phyloP scores from a whole-genome alignment of 2,113 vertebrate species.

The Dendropsophus ebraccatus region DNA sequence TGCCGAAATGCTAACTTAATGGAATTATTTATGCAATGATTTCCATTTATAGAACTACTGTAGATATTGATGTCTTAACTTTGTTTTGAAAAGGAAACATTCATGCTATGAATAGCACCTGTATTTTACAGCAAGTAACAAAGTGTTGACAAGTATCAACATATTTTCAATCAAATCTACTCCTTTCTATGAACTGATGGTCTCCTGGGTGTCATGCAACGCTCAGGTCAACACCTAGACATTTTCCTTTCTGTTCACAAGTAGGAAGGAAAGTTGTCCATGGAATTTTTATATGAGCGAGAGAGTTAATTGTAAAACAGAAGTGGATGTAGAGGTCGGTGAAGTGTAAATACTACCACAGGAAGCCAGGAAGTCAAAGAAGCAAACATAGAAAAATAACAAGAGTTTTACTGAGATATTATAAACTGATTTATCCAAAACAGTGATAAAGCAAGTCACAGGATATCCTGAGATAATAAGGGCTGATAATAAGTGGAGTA shows the following conservation, averaged over 20 bases:
- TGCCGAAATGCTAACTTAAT: background rate
- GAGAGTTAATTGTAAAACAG: constrained; percentile 17
- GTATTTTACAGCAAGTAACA: constrained; percentile 15
- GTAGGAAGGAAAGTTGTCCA: constrained; percentile 64
- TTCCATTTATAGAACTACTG: background rate
- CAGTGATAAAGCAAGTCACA: constrained; percentile 48
- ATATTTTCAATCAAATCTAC: constrained; percentile 20
- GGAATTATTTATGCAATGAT: background rate
- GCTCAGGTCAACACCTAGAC: constrained; percentile 60
- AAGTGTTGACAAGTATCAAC: constrained; percentile 44
- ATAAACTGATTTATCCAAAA: constrained; percentile 55
- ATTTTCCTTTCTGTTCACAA: constrained; percentile 58
- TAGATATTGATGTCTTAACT: background rate
- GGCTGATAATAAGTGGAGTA: background rate
- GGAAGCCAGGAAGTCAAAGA: constrained; percentile 59
- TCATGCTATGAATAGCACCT: constrained; percentile 20
- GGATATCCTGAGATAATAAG: constrained; percentile 62
- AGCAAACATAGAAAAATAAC: constrained; percentile 44
- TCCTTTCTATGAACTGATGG: constrained; percentile 32
- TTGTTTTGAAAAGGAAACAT: constrained; percentile 35
- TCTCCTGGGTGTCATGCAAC: constrained; percentile 46
- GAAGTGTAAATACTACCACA: constrained; percentile 51
- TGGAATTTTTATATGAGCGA: constrained; percentile 56
- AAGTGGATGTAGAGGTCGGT: constrained; percentile 32
- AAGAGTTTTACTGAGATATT: constrained; percentile 66